phyloP scores from a whole-genome alignment of 1,140 invertebrate species.

The Panagrolaimus sp. region DNA sequence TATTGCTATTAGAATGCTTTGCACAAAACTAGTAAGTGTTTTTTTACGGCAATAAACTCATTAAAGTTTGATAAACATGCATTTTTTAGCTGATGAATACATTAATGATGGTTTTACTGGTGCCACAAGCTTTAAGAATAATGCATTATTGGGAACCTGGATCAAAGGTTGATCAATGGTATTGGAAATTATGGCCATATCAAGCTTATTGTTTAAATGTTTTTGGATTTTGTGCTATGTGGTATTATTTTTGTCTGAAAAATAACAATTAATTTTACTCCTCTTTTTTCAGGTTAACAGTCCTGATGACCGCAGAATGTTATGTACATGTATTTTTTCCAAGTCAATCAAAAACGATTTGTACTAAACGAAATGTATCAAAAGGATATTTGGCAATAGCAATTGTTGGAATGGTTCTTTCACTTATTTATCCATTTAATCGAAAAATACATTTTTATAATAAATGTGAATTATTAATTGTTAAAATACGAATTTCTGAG shows the following conservation, averaged over 20 bases:
- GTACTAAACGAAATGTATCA: slow-evolving; percentile 46
- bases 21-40: slow-evolving; percentile 44
- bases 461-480: slow-evolving; percentile 29
- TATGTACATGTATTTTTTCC: slow-evolving; percentile 52
- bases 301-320: slow-evolving; percentile 49
- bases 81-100: slow-evolving; percentile 51
- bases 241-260: slow-evolving; percentile 5
- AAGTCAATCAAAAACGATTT: slow-evolving; percentile 41
- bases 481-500: slow-evolving; percentile 33
- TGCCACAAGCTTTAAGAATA: slow-evolving; percentile 47
- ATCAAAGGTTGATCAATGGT: slow-evolving; percentile 28
- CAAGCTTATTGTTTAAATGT: slow-evolving; percentile 45
- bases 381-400: slow-evolving; percentile 42
- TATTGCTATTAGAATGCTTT: slow-evolving; percentile 51
- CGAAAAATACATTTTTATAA: slow-evolving; percentile 26
- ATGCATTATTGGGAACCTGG: slow-evolving; percentile 36
- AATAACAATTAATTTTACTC: not conserved
- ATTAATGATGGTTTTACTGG: slow-evolving; percentile 42
- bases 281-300: slow-evolving; percentile 42
- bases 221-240: slow-evolving; percentile 52
- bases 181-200: slow-evolving; percentile 48
- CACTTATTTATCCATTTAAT: slow-evolving; percentile 51
- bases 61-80: not conserved
- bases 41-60: not conserved
- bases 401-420: slow-evolving; percentile 33